phyloP scores from a whole-genome alignment of 2,888 invertebrate species.

The Metacarcinus magister region DNA sequence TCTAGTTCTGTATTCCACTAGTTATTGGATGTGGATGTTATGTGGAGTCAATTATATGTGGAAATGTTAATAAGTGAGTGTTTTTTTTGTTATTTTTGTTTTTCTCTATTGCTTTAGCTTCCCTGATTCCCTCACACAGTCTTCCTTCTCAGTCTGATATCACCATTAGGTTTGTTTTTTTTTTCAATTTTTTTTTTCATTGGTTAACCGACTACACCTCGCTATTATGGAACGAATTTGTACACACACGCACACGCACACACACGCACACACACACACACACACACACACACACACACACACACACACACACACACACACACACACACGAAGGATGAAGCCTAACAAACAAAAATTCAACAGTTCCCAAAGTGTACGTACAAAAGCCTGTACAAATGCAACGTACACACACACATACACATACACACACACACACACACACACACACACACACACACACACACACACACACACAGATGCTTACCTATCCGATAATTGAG shows the following conservation, averaged over 20 bases:
- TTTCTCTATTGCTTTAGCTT: background rate
- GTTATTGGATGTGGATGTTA: background rate
- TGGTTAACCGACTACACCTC: no score
- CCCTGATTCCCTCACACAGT: background rate
- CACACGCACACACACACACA: no score
- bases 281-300: constrained; percentile 46
- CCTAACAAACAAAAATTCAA: background rate
- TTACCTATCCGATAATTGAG: background rate
- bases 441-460: constrained; percentile 39
- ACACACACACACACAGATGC: constrained; percentile 40
- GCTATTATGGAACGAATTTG: no score
- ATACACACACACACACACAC: constrained; percentile 7
- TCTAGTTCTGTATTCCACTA: no score
- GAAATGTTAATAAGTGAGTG: no score
- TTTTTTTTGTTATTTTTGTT: background rate
- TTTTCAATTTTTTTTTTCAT: no score
- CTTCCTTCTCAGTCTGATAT: background rate
- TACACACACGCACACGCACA: no score
- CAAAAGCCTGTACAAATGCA: background rate
- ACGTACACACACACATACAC: background rate
- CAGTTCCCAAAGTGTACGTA: background rate
- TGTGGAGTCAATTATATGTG: background rate
- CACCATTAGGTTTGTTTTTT: background rate
- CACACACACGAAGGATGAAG: background rate
- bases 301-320: constrained; percentile 51